Evolutionary conservation across 2,113 vertebrate species (phyloP).

Genomic region (Phalacrocorax aristotelis): DNA sequence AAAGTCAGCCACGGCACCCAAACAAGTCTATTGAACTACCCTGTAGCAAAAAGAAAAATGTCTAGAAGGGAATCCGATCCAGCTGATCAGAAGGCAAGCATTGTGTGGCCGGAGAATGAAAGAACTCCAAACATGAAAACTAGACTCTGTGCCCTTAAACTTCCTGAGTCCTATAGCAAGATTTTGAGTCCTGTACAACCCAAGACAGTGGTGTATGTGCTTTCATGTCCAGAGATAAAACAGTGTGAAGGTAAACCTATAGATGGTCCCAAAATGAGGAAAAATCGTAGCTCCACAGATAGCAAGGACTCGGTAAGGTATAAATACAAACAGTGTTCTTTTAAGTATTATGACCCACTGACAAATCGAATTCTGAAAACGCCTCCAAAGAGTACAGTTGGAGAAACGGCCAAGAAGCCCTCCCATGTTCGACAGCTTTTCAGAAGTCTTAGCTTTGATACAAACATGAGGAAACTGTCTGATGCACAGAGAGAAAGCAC

Average conservation of each 20-base stretch:
- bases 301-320: slow-evolving; percentile 73
- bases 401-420: slow-evolving; percentile 52
- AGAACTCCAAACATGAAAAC: slow-evolving; percentile 77
- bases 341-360: slow-evolving; percentile 81
- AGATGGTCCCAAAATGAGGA: slow-evolving; percentile 57
- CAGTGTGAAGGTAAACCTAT: slow-evolving; percentile 50
- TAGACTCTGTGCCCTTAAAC: slow-evolving; percentile 69
- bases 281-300: slow-evolving; percentile 64
- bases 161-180: slow-evolving; percentile 76
- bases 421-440: slow-evolving; percentile 78
- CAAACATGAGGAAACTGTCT: slow-evolving; percentile 67
- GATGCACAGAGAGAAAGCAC: slow-evolving; percentile 44
- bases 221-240: slow-evolving; percentile 78
- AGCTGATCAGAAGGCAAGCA: slow-evolving; percentile 13
- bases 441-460: slow-evolving; percentile 78
- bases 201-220: slow-evolving; percentile 83
- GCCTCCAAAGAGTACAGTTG: slow-evolving; percentile 63
- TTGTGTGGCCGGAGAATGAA: slow-evolving; percentile 53
- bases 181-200: slow-evolving; percentile 83
- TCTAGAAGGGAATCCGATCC: slow-evolving; percentile 35
- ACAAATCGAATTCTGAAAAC: slow-evolving; percentile 80
- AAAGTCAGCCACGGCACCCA: slow-evolving; percentile 88
- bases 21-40: slow-evolving; percentile 73
- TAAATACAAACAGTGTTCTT: slow-evolving; percentile 81
- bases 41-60: slow-evolving; percentile 72